phyloP scores from a whole-genome alignment of 2,113 vertebrate species.

The Psammodynastes pulverulentus region DNA sequence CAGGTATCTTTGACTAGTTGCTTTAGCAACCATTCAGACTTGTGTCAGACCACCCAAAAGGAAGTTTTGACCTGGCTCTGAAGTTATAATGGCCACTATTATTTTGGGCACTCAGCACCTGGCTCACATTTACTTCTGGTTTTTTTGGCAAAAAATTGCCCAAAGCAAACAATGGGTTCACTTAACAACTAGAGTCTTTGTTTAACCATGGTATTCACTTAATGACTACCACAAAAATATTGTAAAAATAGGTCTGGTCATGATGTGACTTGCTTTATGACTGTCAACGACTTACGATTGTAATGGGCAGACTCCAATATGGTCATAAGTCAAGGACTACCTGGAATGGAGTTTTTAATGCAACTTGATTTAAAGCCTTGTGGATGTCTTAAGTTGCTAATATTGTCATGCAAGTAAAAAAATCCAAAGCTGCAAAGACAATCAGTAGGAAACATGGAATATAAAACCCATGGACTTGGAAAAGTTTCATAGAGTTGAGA shows the following conservation, averaged over 20 bases:
- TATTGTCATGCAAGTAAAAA: neutral
- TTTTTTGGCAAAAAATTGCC: neutral
- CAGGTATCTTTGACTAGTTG: neutral
- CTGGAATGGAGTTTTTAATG: neutral
- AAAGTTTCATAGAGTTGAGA: neutral
- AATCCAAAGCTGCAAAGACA: neutral
- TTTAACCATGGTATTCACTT: neutral
- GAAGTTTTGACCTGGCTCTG: neutral
- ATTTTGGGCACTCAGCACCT: neutral
- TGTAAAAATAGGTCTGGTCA: neutral
- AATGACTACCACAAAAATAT: neutral
- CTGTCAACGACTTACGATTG: neutral
- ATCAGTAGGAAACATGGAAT: neutral
- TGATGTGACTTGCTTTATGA: neutral
- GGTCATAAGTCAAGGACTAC: neutral
- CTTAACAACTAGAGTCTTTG: neutral
- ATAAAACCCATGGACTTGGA: neutral
- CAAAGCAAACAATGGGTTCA: neutral
- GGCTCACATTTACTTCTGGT: neutral
- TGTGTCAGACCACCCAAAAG: neutral
- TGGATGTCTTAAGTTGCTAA: neutral
- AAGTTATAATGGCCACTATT: neutral
- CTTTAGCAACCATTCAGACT: neutral
- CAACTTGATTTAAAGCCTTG: neutral
- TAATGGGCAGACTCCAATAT: neutral